These are phyloP conservation scores for Stichodactyla mertensii DNA, from an alignment of 64 coral and sea anemone species.

Conservation along the genomic window DNA sequence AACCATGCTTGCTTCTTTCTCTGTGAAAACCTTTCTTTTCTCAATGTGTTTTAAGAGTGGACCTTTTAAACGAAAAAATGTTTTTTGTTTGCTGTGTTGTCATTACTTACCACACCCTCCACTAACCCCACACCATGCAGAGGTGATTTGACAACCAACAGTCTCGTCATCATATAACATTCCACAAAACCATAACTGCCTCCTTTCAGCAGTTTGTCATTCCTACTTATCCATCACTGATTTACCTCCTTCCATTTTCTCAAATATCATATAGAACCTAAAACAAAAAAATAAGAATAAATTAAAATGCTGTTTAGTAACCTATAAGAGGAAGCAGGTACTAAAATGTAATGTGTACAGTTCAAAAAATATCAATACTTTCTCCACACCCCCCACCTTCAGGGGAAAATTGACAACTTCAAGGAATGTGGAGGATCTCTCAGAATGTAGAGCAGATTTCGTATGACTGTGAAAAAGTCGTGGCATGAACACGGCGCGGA, in stretches of 20 bases:
- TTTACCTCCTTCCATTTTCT: constrained; percentile 92
- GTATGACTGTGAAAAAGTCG: too few relatives aligned
- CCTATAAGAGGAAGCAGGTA: background rate
- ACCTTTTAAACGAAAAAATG: constrained; percentile 7
- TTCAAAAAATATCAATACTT: background rate
- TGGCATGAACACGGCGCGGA: too few relatives aligned
- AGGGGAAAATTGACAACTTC: too few relatives aligned
- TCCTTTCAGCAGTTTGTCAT: too few relatives aligned
- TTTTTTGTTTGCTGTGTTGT: too few relatives aligned
- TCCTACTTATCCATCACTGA: background rate
- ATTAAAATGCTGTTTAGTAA: background rate
- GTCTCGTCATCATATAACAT: background rate
- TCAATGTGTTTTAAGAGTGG: constrained; percentile 90
- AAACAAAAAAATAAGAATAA: constrained; percentile 21
- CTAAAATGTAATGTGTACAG: too few relatives aligned
- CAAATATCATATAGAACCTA: constrained; percentile 87
- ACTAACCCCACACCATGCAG: background rate
- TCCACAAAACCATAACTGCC: too few relatives aligned
- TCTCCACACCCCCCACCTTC: too few relatives aligned
- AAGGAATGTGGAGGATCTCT: too few relatives aligned
- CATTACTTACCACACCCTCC: too few relatives aligned
- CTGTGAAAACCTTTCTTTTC: constrained; percentile 89
- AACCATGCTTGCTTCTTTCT: constrained; percentile 88
- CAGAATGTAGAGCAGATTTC: too few relatives aligned
- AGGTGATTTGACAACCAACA: background rate